Percentiles rank a stretch among this genome's conserved stretches.
These are phyloP conservation scores for Pteruthius melanotis DNA, from an alignment of 2,113 vertebrate species.

Conservation along the genomic window DNA sequence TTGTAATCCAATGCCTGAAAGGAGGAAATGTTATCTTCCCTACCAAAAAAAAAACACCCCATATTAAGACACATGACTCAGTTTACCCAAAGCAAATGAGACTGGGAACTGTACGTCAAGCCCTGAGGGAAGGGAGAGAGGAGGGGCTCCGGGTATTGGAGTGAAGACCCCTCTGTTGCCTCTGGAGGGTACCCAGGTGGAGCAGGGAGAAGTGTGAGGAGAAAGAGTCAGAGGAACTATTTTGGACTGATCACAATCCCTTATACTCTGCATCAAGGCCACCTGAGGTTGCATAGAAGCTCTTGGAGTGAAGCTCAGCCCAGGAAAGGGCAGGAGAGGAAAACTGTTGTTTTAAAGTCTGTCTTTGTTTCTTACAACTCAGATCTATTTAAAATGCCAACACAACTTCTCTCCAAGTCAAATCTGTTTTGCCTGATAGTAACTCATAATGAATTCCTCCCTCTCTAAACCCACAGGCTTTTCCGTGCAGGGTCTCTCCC, in stretches of 20 bases:
- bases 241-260: rapidly evolving
- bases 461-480: neutral
- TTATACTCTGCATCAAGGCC: neutral
- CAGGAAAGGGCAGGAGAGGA: neutral
- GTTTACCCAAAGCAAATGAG: neutral
- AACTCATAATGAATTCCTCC: neutral
- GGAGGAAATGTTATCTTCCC: neutral
- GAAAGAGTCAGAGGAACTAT: too few species aligned
- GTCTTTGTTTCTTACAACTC: neutral
- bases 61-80: neutral
- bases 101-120: neutral
- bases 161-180: neutral
- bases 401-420: neutral
- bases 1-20: rapidly evolving
- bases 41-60: neutral
- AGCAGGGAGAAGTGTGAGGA: neutral
- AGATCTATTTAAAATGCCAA: neutral
- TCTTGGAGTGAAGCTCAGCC: too few species aligned
- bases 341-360: neutral
- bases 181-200: neutral
- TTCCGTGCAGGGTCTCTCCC: neutral
- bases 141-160: rapidly evolving
- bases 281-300: too few species aligned
- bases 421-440: neutral
- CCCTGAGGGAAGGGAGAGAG: too few species aligned